A percentile compares a stretch with the other conserved stretches of the same genome.
phyloP scores from a whole-genome alignment of 2,113 vertebrate species.

The Amazona guildingii region DNA sequence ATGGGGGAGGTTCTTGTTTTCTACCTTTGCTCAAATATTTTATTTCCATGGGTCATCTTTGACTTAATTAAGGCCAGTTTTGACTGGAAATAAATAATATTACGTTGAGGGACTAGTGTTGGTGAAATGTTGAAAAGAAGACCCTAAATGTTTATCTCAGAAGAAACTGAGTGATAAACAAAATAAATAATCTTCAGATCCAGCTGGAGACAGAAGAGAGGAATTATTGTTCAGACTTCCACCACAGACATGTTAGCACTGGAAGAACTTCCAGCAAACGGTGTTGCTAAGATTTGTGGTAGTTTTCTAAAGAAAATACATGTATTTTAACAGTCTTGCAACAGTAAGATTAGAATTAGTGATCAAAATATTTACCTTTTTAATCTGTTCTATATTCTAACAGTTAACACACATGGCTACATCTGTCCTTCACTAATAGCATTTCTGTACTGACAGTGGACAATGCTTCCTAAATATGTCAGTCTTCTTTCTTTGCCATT shows the following conservation, averaged over 20 bases:
- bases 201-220: not conserved
- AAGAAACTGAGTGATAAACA: not conserved
- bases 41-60: not conserved
- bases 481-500: not conserved
- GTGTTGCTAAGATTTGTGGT: not conserved
- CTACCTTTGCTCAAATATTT: not conserved
- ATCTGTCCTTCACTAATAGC: not conserved
- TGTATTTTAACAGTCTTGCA: not conserved
- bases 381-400: not conserved
- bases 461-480: not conserved
- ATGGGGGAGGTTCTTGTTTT: not conserved
- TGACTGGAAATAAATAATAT: not conserved
- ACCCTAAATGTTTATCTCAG: not conserved
- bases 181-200: not conserved
- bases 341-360: not conserved
- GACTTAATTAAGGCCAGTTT: not conserved
- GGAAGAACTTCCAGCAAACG: not conserved
- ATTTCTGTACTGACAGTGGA: not conserved
- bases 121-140: not conserved
- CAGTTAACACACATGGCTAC: not conserved
- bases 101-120: not conserved
- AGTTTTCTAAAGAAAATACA: not conserved
- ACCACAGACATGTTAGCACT: not conserved
- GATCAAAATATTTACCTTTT: not conserved
- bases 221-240: not conserved